A percentile compares a stretch with the other conserved stretches of the same genome.
Evolutionary conservation across 1,140 invertebrate genomes (phyloP).

Genomic region (Caenorhabditis briggsae): DNA sequence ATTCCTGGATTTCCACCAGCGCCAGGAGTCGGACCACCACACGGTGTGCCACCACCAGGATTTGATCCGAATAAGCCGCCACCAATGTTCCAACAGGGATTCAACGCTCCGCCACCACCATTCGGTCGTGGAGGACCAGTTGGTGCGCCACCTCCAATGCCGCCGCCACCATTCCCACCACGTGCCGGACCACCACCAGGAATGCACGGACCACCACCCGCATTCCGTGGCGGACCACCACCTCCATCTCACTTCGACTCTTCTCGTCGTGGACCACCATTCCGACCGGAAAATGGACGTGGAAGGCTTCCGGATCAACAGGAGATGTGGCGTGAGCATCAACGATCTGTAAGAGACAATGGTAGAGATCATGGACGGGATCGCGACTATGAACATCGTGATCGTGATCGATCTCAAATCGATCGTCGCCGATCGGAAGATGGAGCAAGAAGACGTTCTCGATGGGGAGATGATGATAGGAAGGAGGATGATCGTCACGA

Average conservation of each 20-base stretch:
- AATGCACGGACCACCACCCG: slow-evolving; percentile 13
- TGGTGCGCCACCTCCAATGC: neutral
- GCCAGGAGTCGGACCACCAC: slow-evolving; percentile 21
- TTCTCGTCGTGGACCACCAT: neutral
- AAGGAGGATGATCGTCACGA: neutral
- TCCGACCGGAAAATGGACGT: slow-evolving; percentile 42
- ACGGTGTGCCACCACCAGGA: slow-evolving; percentile 10
- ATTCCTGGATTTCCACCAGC: slow-evolving; percentile 44
- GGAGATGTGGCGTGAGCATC: slow-evolving; percentile 17
- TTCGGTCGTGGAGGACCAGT: neutral
- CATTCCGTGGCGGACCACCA: slow-evolving; percentile 8
- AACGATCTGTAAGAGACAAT: neutral
- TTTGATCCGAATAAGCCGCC: slow-evolving; percentile 9
- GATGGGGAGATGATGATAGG: slow-evolving; percentile 28
- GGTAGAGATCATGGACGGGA: neutral
- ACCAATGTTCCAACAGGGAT: slow-evolving; percentile 43
- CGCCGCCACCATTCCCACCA: slow-evolving; percentile 17
- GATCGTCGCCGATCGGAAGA: slow-evolving; percentile 18
- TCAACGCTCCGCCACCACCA: slow-evolving; percentile 46
- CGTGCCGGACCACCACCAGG: slow-evolving; percentile 10
- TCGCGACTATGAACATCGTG: slow-evolving; percentile 1
- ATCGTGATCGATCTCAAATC: slow-evolving; percentile 34
- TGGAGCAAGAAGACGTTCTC: slow-evolving; percentile 22
- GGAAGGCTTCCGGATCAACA: slow-evolving; percentile 14
- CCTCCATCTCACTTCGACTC: slow-evolving; percentile 17